Evolutionary conservation across 1,140 invertebrate species (phyloP).

Genomic region (Nasonia giraulti): DNA sequence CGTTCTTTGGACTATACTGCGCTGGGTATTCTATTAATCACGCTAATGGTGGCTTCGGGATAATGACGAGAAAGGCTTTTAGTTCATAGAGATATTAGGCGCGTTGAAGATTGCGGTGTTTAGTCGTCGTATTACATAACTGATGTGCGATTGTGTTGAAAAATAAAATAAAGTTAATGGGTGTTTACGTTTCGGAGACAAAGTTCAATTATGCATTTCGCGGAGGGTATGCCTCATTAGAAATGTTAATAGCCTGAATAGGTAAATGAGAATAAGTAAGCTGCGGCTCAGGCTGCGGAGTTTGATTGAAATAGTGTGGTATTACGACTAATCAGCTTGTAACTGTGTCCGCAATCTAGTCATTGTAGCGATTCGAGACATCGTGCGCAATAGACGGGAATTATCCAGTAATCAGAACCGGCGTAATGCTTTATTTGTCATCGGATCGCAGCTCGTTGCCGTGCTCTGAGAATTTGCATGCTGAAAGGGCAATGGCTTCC

Average conservation of each 20-base stretch:
- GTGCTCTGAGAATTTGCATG: background rate
- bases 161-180: no score
- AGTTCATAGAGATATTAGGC: no score
- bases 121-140: no score
- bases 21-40: no score
- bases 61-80: no score
- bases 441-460: background rate
- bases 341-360: conserved; percentile 32
- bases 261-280: background rate
- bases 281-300: background rate
- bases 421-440: background rate
- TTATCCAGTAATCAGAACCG: background rate
- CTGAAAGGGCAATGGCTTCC: background rate
- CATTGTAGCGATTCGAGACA: background rate
- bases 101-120: no score
- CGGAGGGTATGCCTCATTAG: background rate
- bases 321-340: conserved; percentile 18
- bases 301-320: background rate
- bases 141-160: no score
- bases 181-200: no score
- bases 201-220: background rate
- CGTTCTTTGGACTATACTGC: background rate
- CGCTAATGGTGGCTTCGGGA: background rate
- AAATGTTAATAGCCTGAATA: conserved; percentile 24
- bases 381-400: background rate